Base-by-base conservation (phyloP, 1,140 invertebrate species). In the Cephus cinctus region DNA sequence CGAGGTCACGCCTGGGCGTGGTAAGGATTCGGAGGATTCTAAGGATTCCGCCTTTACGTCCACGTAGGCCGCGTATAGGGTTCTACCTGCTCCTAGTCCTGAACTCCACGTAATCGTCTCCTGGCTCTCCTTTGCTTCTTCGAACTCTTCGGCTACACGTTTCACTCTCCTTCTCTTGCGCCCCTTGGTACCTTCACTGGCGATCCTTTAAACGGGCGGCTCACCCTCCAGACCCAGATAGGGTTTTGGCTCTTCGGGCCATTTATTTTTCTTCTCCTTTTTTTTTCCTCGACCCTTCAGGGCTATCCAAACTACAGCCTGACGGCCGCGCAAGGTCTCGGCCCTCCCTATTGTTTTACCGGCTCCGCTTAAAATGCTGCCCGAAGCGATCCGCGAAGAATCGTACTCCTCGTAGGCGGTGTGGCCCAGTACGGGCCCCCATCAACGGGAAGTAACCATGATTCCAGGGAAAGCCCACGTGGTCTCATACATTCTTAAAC, bases 1-100 rank as follows among this genome's bases (percentile, higher is more conserved):
- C 57, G 65, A 69, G 65, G 66, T 61, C 61, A 57, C 63, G 57
- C 55, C 56, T 67, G 66, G 66, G 65, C 66, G 66, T 64, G 66
- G 63, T 62, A 58, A 57, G 42, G n/a, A n/a, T n/a, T n/a, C n/a
- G n/a, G n/a, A n/a, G n/a, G n/a, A n/a, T n/a, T n/a, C n/a, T n/a
- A n/a, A n/a, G n/a, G n/a, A 51, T 67, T 67, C 66, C 57, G 62
- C 61, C 59, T 65, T 60, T 61, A 52, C 60, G 52, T 63, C 48
- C 39, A 36, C 45, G 53, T 11, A 11, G 18, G 14, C 38, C 20
- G 15, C 5, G n/a, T n/a, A n/a, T n/a, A n/a, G n/a, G n/a, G n/a
- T n/a, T n/a, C n/a, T n/a, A n/a, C 25, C n/a, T n/a, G 5, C 25
- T 27, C n/a, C 25, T 12, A n/a, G 11, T 11, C 18, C 6, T 21